Evolutionary conservation across 2,113 vertebrate genomes (phyloP), one percentile per base, ranked within the genome.

Genomic region (Dendrocopos noguchii): DNA sequence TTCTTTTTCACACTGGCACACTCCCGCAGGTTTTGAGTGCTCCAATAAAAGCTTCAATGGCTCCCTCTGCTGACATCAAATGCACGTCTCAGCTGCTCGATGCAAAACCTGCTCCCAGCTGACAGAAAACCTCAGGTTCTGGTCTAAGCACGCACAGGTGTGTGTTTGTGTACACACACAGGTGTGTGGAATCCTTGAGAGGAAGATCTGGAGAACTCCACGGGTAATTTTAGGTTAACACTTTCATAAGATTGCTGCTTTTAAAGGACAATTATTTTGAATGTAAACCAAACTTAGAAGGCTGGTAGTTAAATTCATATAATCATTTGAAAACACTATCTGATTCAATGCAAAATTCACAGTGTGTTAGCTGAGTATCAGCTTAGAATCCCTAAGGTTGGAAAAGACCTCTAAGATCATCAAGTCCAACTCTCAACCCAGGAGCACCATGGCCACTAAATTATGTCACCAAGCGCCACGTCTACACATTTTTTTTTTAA

Each of bases 31-130:
- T 65, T 31, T 7, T 3, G 13, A 66, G 21, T 6, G 8, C 55
- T 9, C 36, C 7, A 47, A 47, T 74, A 72, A 87, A 85, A 83
- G 76, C 68, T 67, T 61, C 73, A 72, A 65, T 8, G 65, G 95
- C 96, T 91, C 96, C 95, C 95, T 94, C 96, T 96, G 76, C 94
- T 94, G 96, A 20, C 73, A 84, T 12, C 7, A 74, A 63, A 31
- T 12, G 15, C 0, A 2, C 17, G 60, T 55, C 66, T 63, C 88
- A 82, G 52, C 46, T 56, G 66, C 52, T 67, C 25, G 2, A 1
- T 2, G 9, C 28, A 68, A 74, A 78, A 63, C 36, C n/a, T 10
- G n/a, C 27, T 79, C 5, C 1, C 7, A n/a, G 8, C 29, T 7
- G 22, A 29, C 57, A 9, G 19, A 78, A 64, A 75, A 47, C 0